Conservation (phyloP, 2,888 invertebrate species). For the Holacanthella duospinosa region DNA sequence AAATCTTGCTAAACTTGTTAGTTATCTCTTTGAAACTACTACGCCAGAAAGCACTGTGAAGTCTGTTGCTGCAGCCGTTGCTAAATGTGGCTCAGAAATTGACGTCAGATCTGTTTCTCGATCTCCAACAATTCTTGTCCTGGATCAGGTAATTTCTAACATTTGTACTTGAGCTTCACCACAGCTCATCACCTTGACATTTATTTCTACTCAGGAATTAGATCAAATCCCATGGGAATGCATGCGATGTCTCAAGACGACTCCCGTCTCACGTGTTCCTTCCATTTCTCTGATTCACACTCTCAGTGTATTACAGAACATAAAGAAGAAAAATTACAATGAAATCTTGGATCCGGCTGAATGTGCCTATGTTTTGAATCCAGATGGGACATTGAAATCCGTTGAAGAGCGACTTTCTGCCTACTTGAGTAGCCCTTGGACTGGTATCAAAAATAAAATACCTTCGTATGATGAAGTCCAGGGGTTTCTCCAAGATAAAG, state of each 20-base stretch:
- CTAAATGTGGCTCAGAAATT: constrained; percentile 11
- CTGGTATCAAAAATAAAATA: constrained; percentile 48
- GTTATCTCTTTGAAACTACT: constrained; percentile 16
- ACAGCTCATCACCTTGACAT: not conserved
- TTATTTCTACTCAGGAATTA: constrained; percentile 48
- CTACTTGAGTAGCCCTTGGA: constrained; percentile 51
- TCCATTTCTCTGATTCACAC: constrained; percentile 46
- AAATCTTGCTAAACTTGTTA: constrained; percentile 10
- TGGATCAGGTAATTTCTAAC: constrained; percentile 25
- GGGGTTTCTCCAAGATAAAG: constrained; percentile 49
- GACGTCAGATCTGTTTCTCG: constrained; percentile 9
- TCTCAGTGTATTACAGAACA: constrained; percentile 25
- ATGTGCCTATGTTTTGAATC: constrained; percentile 56
- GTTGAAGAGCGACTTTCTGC: constrained; percentile 54
- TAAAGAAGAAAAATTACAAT: constrained; percentile 11
- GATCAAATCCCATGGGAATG: constrained; percentile 73
- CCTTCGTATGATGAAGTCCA: constrained; percentile 51
- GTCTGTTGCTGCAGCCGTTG: constrained; percentile 17
- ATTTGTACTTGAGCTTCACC: not conserved
- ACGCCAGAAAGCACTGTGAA: no score
- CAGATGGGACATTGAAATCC: constrained; percentile 54
- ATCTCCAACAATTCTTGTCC: constrained; percentile 30
- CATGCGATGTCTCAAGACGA: constrained; percentile 53
- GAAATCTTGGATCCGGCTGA: constrained; percentile 23
- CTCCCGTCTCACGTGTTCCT: constrained; percentile 63